phyloP scores from a whole-genome alignment of 2,888 invertebrate genomes.

The Tenthredo notha region DNA sequence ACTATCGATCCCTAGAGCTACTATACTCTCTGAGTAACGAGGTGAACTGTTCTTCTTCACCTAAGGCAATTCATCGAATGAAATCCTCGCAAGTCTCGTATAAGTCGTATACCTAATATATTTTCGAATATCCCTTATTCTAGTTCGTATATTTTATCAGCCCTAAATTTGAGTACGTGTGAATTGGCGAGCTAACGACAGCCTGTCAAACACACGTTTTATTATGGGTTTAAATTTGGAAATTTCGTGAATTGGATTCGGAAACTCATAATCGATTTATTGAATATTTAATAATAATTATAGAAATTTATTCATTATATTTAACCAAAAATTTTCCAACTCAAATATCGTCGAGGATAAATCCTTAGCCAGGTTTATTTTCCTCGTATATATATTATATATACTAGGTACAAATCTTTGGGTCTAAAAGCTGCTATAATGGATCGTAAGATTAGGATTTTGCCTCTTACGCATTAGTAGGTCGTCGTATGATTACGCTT shows the following conservation, averaged over 20 bases:
- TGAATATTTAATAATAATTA: too few species aligned
- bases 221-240: neutral
- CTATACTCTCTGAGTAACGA: neutral
- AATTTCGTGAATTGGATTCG: too few species aligned
- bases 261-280: too few species aligned
- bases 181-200: neutral
- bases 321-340: too few species aligned
- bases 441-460: slow-evolving; percentile 38
- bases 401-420: neutral
- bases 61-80: neutral
- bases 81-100: neutral
- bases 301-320: too few species aligned
- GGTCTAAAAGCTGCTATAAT: slow-evolving; percentile 39
- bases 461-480: slow-evolving; percentile 7
- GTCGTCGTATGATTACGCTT: slow-evolving; percentile 34
- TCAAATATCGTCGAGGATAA: neutral
- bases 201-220: slow-evolving; percentile 6
- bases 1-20: neutral
- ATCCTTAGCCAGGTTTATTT: neutral
- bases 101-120: neutral
- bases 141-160: neutral
- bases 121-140: neutral
- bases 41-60: neutral
- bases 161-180: neutral
- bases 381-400: neutral